These are phyloP conservation scores for Kradibia gibbosae DNA, from an alignment of 1,140 invertebrate genomes.

Conservation along the genomic window DNA sequence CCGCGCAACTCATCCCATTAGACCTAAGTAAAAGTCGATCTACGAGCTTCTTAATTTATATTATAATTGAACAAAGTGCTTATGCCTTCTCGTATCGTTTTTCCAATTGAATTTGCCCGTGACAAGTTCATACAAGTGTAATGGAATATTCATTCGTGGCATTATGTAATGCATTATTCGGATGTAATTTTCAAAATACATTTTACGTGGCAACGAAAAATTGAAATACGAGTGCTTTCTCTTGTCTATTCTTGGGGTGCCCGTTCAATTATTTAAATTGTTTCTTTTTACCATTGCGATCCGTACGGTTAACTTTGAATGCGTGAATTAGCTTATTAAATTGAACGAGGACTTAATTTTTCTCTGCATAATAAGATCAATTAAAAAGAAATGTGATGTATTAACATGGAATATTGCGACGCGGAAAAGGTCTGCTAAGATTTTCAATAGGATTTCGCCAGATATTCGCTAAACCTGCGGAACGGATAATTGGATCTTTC, in stretches of 20 bases:
- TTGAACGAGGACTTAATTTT: not conserved
- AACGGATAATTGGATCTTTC: too few relatives aligned
- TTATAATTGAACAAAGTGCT: not conserved
- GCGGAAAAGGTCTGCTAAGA: too few relatives aligned
- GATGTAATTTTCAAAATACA: not conserved
- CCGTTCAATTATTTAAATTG: not conserved
- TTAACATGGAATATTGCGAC: not conserved
- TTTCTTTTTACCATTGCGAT: not conserved
- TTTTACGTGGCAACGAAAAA: not conserved
- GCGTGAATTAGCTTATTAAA: constrained; percentile 8
- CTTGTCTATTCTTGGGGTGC: not conserved
- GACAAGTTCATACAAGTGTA: not conserved
- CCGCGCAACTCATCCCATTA: not conserved
- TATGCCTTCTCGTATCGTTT: not conserved
- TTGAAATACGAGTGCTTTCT: not conserved
- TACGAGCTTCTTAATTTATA: not conserved
- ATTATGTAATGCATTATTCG: not conserved
- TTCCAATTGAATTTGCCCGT: not conserved
- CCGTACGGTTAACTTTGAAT: not conserved
- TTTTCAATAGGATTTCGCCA: too few relatives aligned
- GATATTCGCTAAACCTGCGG: too few relatives aligned
- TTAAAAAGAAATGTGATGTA: not conserved
- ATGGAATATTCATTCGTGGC: not conserved
- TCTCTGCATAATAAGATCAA: not conserved
- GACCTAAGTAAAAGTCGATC: not conserved